Conservation (phyloP, 1,140 invertebrate genomes). For the Drosophila bipectinata region DNA sequence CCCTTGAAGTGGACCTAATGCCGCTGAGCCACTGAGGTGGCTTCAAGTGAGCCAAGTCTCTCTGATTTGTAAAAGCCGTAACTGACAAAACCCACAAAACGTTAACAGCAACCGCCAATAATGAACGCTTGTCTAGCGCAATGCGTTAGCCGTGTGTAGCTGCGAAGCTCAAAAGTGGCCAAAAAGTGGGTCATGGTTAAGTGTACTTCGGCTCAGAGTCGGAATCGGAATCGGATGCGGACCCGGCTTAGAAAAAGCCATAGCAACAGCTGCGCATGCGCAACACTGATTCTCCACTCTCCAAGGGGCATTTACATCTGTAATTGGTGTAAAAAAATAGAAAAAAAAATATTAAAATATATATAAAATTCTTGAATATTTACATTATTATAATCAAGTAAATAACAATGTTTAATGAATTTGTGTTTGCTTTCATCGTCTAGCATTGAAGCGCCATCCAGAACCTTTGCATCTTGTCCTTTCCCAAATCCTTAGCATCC, state of each 20-base stretch:
- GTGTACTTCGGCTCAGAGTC: conserved; percentile 61
- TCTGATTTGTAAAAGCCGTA: conserved; percentile 28
- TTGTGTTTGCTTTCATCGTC: conserved; percentile 12
- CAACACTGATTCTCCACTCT: conserved; percentile 8
- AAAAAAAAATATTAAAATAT: background rate
- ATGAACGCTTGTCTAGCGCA: conserved; percentile 50
- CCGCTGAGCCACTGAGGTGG: conserved; percentile 3
- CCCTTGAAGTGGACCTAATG: conserved; percentile 28
- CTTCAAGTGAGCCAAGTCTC: conserved; percentile 18
- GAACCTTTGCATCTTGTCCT: conserved; percentile 16
- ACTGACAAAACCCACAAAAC: conserved; percentile 28
- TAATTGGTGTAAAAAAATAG: background rate
- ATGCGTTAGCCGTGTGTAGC: conserved; percentile 39
- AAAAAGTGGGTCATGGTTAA: conserved; percentile 80
- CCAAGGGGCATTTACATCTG: background rate
- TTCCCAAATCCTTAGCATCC: conserved; percentile 20
- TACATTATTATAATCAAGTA: background rate
- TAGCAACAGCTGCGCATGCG: background rate
- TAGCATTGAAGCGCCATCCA: conserved; percentile 20
- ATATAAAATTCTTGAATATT: background rate
- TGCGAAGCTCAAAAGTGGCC: conserved; percentile 44
- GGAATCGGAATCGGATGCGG: conserved; percentile 28
- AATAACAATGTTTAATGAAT: conserved; percentile 1
- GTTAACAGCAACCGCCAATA: conserved; percentile 31
- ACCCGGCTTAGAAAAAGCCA: conserved; percentile 17